phyloP scores from a whole-genome alignment of 2,888 invertebrate species.

The Acanthopleura granulata region DNA sequence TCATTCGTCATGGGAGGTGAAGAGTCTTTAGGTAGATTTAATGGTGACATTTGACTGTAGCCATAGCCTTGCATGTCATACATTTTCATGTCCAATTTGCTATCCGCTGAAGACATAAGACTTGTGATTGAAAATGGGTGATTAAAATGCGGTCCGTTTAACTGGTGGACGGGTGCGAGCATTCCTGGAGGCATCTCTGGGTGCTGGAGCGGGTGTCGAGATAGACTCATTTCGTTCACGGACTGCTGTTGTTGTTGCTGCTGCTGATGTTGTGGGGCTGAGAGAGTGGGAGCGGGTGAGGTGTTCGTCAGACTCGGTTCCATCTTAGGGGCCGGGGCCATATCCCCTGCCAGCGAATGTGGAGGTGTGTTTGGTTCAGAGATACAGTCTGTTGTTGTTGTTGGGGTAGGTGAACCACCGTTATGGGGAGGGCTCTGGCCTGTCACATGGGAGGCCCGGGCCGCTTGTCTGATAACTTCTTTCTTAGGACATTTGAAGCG shows the following conservation, averaged over 20 bases:
- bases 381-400: constrained; percentile 22
- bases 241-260: constrained; percentile 60
- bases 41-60: constrained; percentile 47
- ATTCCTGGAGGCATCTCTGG: constrained; percentile 61
- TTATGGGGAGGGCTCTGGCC: background rate
- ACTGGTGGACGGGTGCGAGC: constrained; percentile 53
- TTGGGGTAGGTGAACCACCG: constrained; percentile 17
- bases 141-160: constrained; percentile 72
- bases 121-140: constrained; percentile 96
- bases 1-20: constrained; percentile 42
- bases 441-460: constrained; percentile 17
- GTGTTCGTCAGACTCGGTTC: constrained; percentile 34
- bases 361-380: constrained; percentile 25
- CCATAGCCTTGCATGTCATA: constrained; percentile 74
- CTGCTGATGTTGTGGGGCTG: constrained; percentile 76
- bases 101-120: constrained; percentile 81
- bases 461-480: constrained; percentile 81
- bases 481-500: constrained; percentile 98
- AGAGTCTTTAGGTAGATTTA: constrained; percentile 41
- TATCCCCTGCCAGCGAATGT: constrained; percentile 29
- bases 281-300: constrained; percentile 70
- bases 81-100: constrained; percentile 92
- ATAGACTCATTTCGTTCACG: constrained; percentile 1
- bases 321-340: constrained; percentile 28
- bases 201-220: constrained; percentile 29